A percentile compares a stretch with the other conserved stretches of the same genome.
Conservation (phyloP, 2,888 invertebrate species). For the Branchellion lobata region DNA sequence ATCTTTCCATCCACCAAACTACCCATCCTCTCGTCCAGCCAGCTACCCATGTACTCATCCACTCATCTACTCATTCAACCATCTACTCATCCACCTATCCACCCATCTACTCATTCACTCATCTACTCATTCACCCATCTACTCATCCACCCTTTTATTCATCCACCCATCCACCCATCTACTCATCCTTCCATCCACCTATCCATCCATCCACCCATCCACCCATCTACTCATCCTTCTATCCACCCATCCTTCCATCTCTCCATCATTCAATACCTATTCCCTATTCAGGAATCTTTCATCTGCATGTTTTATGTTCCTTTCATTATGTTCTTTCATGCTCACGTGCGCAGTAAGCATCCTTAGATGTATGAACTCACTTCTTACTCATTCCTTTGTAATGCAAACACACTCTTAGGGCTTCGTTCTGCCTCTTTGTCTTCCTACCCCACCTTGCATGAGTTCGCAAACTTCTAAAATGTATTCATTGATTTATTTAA, state of each 20-base stretch:
- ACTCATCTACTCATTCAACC: no score
- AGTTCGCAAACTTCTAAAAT: no score
- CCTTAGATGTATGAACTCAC: no score
- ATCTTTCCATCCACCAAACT: no score
- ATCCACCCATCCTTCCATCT: background rate
- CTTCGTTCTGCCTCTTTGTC: no score
- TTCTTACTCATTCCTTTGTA: no score
- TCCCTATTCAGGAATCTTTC: conserved; percentile 5
- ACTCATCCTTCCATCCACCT: background rate
- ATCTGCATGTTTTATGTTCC: background rate
- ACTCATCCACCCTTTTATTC: background rate
- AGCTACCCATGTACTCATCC: no score
- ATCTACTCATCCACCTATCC: background rate
- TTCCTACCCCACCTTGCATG: no score
- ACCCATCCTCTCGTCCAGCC: no score
- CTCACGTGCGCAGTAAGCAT: no score
- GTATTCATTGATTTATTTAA: no score
- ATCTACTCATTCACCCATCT: background rate
- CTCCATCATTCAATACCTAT: background rate
- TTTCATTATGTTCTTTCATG: background rate
- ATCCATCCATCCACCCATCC: background rate
- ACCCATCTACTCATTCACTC: background rate
- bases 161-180: background rate
- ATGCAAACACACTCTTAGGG: no score
- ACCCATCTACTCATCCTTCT: background rate